phyloP scores from a whole-genome alignment of 1,140 invertebrate genomes.

The Drosophila suzukii region DNA sequence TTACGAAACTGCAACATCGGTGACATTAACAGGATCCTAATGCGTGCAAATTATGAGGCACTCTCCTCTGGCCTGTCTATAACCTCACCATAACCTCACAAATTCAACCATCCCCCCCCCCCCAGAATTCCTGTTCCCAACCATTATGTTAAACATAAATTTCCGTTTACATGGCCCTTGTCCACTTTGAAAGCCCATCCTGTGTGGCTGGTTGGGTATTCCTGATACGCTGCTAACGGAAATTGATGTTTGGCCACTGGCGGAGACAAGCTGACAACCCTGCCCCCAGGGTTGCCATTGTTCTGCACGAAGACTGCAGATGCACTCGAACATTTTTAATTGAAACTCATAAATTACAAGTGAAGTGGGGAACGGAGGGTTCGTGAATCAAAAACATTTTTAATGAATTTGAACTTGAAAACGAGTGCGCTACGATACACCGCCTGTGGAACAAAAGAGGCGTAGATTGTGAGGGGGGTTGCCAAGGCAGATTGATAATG shows the following conservation, averaged over 20 bases:
- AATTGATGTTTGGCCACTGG: slow-evolving; percentile 41
- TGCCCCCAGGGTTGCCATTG: slow-evolving; percentile 10
- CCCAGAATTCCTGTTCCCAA: slow-evolving; percentile 8
- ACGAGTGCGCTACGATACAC: not conserved
- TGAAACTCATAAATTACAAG: slow-evolving; percentile 77
- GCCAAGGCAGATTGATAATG: slow-evolving; percentile 9
- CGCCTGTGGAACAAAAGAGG: not conserved
- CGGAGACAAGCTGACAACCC: slow-evolving; percentile 1
- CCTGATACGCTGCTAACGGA: slow-evolving; percentile 26
- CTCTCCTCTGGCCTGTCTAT: not conserved
- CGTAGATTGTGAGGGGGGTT: not conserved
- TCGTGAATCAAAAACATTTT: slow-evolving; percentile 13
- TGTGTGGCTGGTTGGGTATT: slow-evolving; percentile 6
- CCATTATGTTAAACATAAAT: slow-evolving; percentile 81
- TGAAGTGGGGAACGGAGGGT: not conserved
- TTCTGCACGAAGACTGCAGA: slow-evolving; percentile 1
- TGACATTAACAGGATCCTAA: slow-evolving; percentile 66
- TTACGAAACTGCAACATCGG: slow-evolving; percentile 69
- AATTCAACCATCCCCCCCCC: not conserved
- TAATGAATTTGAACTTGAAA: slow-evolving; percentile 63
- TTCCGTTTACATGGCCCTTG: slow-evolving; percentile 53
- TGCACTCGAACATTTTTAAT: slow-evolving; percentile 67
- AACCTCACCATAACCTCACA: not conserved
- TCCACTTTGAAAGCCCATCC: slow-evolving; percentile 9
- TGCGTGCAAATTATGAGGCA: slow-evolving; percentile 67